A percentile compares a stretch with the other conserved stretches of the same genome.
phyloP scores from a whole-genome alignment of 2,888 invertebrate genomes.

The Plagodis pulveraria region DNA sequence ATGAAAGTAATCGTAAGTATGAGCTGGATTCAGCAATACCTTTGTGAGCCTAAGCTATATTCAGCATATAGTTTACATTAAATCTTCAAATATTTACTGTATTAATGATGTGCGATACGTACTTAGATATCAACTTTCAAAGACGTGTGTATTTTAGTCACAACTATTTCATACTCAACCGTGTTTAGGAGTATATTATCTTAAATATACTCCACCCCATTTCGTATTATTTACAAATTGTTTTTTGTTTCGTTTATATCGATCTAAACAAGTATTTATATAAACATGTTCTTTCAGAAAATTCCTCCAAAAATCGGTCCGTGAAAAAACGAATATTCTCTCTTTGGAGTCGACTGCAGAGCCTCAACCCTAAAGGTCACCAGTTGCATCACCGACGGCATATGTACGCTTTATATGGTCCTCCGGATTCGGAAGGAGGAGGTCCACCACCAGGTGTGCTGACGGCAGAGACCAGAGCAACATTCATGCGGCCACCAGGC shows the following conservation, averaged over 20 bases:
- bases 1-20: slow-evolving; percentile 44
- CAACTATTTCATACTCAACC: not conserved
- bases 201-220: not conserved
- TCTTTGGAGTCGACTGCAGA: slow-evolving; percentile 76
- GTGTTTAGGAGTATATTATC: too few species aligned
- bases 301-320: slow-evolving; percentile 50
- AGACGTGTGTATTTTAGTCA: not conserved
- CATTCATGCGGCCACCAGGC: slow-evolving; percentile 74
- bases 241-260: not conserved
- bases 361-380: slow-evolving; percentile 72
- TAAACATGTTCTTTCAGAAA: slow-evolving; percentile 49
- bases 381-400: slow-evolving; percentile 74
- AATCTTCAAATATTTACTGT: too few species aligned
- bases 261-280: too few species aligned
- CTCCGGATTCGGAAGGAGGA: slow-evolving; percentile 62
- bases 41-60: too few species aligned
- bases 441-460: slow-evolving; percentile 50
- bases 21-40: not conserved
- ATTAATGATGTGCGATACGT: not conserved
- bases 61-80: too few species aligned
- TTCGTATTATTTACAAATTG: not conserved
- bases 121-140: not conserved
- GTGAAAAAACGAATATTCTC: slow-evolving; percentile 75
- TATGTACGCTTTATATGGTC: slow-evolving; percentile 70
- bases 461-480: slow-evolving; percentile 73